phyloP scores from a whole-genome alignment of 2,888 invertebrate species.

The Philereme vetulata region DNA sequence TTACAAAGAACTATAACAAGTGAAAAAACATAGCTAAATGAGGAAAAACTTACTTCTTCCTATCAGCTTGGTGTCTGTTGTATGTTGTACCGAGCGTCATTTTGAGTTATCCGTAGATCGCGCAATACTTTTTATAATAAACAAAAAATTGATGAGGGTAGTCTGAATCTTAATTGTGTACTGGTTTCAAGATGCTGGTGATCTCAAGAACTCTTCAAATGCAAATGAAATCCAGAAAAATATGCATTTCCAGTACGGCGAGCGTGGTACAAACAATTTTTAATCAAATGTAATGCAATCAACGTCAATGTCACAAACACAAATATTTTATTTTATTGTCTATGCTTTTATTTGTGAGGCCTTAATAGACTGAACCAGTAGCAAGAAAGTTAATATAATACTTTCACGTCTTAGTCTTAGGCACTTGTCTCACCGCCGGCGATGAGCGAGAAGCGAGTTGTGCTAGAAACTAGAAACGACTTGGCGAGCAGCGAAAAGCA shows the following conservation, averaged over 20 bases:
- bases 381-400: too few species aligned
- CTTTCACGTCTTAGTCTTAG: too few species aligned
- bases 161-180: slow-evolving; percentile 25
- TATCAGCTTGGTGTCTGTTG: slow-evolving; percentile 75
- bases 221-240: slow-evolving; percentile 47
- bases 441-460: too few species aligned
- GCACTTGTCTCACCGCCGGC: too few species aligned
- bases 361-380: too few species aligned
- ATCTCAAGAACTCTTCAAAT: slow-evolving; percentile 40
- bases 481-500: too few species aligned
- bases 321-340: slow-evolving; percentile 24
- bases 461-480: too few species aligned
- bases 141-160: slow-evolving; percentile 38
- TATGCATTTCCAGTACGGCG: slow-evolving; percentile 40
- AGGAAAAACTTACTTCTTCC: slow-evolving; percentile 65
- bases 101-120: slow-evolving; percentile 38
- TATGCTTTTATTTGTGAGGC: background rate
- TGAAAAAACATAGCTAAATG: slow-evolving; percentile 9
- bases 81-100: slow-evolving; percentile 79
- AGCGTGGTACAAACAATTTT: slow-evolving; percentile 36
- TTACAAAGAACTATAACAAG: slow-evolving; percentile 5
- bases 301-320: slow-evolving; percentile 23
- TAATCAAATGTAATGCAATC: too few species aligned
- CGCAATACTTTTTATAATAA: slow-evolving; percentile 9
- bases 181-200: slow-evolving; percentile 27